Evolutionary conservation across 2,113 vertebrate genomes (phyloP).

Genomic region (Geococcyx californianus): DNA sequence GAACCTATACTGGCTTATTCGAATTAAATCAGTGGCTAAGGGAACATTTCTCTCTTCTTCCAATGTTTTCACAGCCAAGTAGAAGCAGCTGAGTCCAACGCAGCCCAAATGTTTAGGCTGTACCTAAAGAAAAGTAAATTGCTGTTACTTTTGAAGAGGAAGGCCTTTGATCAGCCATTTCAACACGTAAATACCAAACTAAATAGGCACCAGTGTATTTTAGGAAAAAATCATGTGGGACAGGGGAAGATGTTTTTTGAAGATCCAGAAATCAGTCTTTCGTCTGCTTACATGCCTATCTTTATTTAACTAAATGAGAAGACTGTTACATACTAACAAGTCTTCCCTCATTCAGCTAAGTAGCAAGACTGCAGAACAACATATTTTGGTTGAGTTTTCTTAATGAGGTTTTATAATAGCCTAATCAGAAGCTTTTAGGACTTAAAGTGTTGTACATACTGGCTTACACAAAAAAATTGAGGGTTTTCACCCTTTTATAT

Average conservation of each 20-base stretch:
- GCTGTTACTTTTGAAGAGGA: neutral
- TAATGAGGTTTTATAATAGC: neutral
- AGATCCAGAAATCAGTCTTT: neutral
- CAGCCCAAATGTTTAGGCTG: slow-evolving; percentile 96
- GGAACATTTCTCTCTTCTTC: slow-evolving; percentile 94
- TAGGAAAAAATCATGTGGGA: neutral
- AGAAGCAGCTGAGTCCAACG: slow-evolving; percentile 94
- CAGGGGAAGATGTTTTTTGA: rapidly evolving
- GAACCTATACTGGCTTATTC: slow-evolving; percentile 95
- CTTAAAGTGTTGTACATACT: neutral
- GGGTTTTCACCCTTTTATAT: neutral
- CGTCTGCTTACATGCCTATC: neutral
- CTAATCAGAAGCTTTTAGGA: neutral
- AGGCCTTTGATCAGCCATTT: neutral
- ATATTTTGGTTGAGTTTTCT: neutral
- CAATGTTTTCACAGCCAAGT: slow-evolving; percentile 88
- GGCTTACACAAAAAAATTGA: neutral
- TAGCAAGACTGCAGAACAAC: neutral
- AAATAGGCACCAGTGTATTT: neutral
- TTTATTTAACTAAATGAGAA: neutral
- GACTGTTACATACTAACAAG: rapidly evolving
- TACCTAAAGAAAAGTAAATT: slow-evolving; percentile 76
- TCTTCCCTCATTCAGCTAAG: neutral
- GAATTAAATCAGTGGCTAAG: slow-evolving; percentile 88
- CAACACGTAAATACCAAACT: neutral